These are phyloP conservation scores for Spodoptera exigua DNA, from an alignment of 2,888 invertebrate species.

Conservation along the genomic window DNA sequence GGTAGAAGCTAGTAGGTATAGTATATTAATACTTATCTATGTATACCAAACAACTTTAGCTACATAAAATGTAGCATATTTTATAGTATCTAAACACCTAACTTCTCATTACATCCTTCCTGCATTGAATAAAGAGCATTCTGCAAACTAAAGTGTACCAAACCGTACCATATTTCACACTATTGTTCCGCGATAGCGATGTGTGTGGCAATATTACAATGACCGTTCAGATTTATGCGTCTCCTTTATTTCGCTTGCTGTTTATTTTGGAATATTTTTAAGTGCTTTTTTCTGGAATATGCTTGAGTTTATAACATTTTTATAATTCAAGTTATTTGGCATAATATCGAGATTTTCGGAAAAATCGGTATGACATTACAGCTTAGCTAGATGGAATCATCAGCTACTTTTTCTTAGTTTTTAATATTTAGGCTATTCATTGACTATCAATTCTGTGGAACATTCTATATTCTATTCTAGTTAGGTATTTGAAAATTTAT, in stretches of 20 bases:
- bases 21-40: no score
- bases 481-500: no score
- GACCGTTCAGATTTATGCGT: conserved; percentile 67
- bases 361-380: no score
- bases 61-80: neutral
- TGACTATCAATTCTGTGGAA: no score
- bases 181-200: conserved; percentile 53
- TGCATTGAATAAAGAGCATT: conserved; percentile 70
- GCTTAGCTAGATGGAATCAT: no score
- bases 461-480: no score
- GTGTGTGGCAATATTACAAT: conserved; percentile 54
- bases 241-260: conserved; percentile 62
- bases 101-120: conserved; percentile 32
- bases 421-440: no score
- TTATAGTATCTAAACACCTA: conserved; percentile 3
- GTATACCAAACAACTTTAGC: no score
- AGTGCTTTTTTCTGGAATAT: conserved; percentile 11
- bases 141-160: conserved; percentile 55
- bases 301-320: neutral
- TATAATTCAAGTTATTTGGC: no score
- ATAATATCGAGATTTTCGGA: no score
- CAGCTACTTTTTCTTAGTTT: no score
- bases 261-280: conserved; percentile 55
- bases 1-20: no score
- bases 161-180: conserved; percentile 70